phyloP scores from a whole-genome alignment of 2,888 invertebrate species.

The Brachylomia viminalis region DNA sequence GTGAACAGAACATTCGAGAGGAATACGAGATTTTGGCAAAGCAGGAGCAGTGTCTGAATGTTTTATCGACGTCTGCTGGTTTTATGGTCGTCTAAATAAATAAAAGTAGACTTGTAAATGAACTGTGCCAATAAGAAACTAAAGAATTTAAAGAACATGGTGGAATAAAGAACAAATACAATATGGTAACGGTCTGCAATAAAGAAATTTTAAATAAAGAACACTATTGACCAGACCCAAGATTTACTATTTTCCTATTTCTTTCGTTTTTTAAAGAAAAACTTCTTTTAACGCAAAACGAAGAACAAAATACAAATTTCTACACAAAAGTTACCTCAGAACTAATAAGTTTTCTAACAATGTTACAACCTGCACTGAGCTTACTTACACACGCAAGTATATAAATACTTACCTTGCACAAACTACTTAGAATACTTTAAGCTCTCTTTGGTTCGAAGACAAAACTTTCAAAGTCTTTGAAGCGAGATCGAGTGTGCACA shows the following conservation, averaged over 20 bases:
- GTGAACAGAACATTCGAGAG: slow-evolving; percentile 30
- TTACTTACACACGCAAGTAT: slow-evolving; percentile 35
- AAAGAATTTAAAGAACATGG: neutral
- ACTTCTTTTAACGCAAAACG: neutral
- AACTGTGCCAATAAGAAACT: neutral
- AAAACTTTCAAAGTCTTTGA: slow-evolving; percentile 60
- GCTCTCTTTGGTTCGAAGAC: slow-evolving; percentile 62
- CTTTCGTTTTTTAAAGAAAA: neutral
- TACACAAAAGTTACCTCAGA: neutral
- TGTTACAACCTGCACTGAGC: slow-evolving; percentile 13
- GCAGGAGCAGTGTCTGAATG: slow-evolving; percentile 13
- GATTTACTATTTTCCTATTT: too few species aligned
- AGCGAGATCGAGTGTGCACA: slow-evolving; percentile 60
- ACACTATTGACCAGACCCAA: neutral
- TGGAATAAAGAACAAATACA: neutral
- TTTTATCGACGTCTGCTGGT: slow-evolving; percentile 22
- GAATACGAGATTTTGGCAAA: slow-evolving; percentile 47
- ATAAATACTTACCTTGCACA: slow-evolving; percentile 52
- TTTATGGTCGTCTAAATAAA: slow-evolving; percentile 41
- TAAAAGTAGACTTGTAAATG: slow-evolving; percentile 15
- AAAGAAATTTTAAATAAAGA: neutral
- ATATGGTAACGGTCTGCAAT: too few species aligned
- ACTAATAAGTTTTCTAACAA: slow-evolving; percentile 14
- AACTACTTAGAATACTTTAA: slow-evolving; percentile 64
- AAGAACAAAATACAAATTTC: neutral